phyloP scores from a whole-genome alignment of 1,140 invertebrate genomes.

The Penaeus japonicus region DNA sequence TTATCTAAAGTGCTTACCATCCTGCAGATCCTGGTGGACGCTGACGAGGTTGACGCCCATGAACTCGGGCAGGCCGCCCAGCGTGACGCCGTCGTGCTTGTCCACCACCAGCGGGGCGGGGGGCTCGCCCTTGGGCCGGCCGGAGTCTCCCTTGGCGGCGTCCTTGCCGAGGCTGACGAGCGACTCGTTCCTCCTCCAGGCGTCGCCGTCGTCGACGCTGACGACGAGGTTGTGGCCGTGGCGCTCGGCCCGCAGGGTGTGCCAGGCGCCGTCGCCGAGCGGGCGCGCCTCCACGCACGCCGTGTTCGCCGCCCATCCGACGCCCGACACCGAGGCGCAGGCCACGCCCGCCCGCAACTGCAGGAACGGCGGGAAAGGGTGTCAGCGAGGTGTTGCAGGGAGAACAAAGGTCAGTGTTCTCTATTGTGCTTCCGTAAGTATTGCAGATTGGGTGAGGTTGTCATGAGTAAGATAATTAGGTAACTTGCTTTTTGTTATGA shows the following conservation, averaged over 20 bases:
- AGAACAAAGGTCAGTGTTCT: neutral
- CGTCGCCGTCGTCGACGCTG: neutral
- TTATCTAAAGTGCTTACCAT: neutral
- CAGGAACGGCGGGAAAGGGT: neutral
- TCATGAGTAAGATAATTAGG: no score
- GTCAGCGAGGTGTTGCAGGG: neutral
- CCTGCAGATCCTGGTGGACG: neutral
- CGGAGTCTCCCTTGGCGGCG: neutral
- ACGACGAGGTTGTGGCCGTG: neutral
- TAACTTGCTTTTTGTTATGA: no score
- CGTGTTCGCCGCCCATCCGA: neutral
- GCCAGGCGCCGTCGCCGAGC: neutral
- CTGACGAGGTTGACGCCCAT: neutral
- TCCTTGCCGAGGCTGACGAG: neutral
- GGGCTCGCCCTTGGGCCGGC: neutral
- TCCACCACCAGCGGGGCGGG: neutral
- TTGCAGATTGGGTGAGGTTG: no score
- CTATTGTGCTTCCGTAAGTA: neutral
- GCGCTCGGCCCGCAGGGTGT: neutral
- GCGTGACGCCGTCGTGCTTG: neutral
- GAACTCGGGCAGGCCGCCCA: neutral
- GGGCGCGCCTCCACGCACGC: neutral
- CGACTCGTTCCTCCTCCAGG: neutral
- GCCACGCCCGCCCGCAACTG: neutral
- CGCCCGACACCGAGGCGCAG: neutral